Base-by-base conservation (phyloP, 2,888 invertebrate genomes). In the Alviniconcha strummeri region DNA sequence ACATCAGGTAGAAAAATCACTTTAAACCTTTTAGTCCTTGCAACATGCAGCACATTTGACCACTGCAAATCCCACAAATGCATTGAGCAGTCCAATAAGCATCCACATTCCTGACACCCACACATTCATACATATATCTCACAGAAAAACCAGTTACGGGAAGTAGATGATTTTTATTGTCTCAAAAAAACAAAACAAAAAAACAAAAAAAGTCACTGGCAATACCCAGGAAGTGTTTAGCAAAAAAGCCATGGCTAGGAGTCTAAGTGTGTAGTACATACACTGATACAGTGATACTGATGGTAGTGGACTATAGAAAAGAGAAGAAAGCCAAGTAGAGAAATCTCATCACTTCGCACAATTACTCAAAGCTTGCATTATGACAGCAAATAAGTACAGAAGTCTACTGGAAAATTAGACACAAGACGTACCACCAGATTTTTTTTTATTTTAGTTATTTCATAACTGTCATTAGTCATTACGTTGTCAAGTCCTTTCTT, bases 91-190 rank as follows among this genome's bases (percentile, higher is more conserved):
- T 36, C 36, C 36, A 36, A 36, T 36, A 36, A 36, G 36, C 36
- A 36, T 36, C 36, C 36, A 36, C 36, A 36, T 36, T 36, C 36
- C 36, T 36, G 36, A 36, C 55, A 80, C 71, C n/a, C 71, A 80
- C 77, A 57, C 71, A 19, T 19, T 19, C 80, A 55, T 17, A 19
- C 71, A 36, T 71, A 1, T 6, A 71, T 15, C n/a, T 71, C 13
- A 57, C 19, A n/a, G 9, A 52, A 56, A n/a, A 71, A 52, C 19
- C 36, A 60, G 5, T n/a, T 56, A 55, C 77, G 82, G 85, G 85
- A 84, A 85, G 76, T 85, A 84, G 85, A 85, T 85, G 85, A 85
- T 83, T 85, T 85, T 85, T 85, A 83, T 84, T 84, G 82, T 83
- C 77, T 81, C 64, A 78, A 81, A 81, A 75, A 81, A 74, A 36